Conservation (phyloP, 1,140 invertebrate species). For the Camponotus vicinus region DNA sequence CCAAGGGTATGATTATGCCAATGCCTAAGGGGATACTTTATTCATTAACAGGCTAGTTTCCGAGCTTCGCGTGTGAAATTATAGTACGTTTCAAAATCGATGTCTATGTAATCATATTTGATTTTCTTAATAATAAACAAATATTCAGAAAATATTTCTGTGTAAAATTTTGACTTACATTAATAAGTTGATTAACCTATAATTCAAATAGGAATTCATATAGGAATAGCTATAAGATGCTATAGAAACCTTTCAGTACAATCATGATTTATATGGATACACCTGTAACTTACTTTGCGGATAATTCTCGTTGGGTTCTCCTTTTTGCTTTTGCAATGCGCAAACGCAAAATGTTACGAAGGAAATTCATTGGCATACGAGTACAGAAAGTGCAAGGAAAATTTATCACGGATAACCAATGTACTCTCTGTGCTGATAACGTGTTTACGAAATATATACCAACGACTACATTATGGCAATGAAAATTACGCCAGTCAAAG, state of each 20-base stretch:
- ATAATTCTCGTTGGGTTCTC: background rate
- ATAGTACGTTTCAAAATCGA: background rate
- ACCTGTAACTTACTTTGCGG: background rate
- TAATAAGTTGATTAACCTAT: background rate
- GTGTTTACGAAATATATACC: background rate
- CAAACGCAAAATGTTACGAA: background rate
- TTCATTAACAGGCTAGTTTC: conserved; percentile 1
- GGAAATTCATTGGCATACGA: background rate
- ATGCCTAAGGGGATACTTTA: background rate
- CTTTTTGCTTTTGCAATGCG: background rate
- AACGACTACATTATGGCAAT: background rate
- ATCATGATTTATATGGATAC: background rate
- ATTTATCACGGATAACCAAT: background rate
- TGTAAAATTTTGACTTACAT: background rate
- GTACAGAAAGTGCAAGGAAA: background rate
- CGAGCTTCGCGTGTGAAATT: background rate
- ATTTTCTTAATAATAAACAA: background rate
- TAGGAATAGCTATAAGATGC: background rate
- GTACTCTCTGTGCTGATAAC: background rate
- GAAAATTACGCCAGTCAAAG: conserved; percentile 31
- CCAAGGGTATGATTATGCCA: conserved; percentile 8
- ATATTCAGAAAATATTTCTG: background rate
- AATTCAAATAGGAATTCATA: background rate
- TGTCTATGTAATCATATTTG: conserved; percentile 1
- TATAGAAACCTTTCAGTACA: background rate